Base-by-base conservation (phyloP, 1,140 invertebrate genomes). In the Stegodyphus mimosarum region DNA sequence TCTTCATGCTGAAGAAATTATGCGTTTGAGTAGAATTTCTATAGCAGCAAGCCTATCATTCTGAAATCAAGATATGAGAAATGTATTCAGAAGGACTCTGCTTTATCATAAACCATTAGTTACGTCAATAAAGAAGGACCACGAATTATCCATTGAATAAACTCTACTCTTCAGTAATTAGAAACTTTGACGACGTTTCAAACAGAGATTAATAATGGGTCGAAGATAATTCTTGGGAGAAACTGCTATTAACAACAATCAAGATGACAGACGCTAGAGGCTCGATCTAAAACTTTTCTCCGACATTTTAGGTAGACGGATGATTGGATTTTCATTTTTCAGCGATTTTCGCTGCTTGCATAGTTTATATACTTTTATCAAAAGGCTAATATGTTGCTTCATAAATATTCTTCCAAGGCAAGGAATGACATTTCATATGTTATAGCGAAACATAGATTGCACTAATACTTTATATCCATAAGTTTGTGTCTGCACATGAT, bases 121-220 rank as follows among this genome's bases (percentile, higher is more conserved):
- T 74, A 52, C 66, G 74, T 73, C 6, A 73, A 51, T 17, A 79
- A 15, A 49, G 69, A 64, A 49, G 50, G 67, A 33, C 33, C 7
- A 33, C 17, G 80, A 52, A 74, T 73, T 53, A 83, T 83, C 71
- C 63, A 73, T 67, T 73, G 70, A 83, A 74, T 71, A 52, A 18
- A 48, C 70, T 81, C 63, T 50, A 79, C 70, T 83, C 72, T 83
- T 74, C 48, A 69, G 83, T 84, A 84, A 84, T 84, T 84, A 84
- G 83, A 84, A 84, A 84, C 83, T 84, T 84, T 84, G 83, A 76
- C 74, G 83, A 76, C 73, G 83, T 84, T 77, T 84, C 73, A 84
- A 84, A 84, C 83, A 84, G 74, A 84, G 83, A 84, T 84, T 84
- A 84, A 84, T 84, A 84, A 84, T 84, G 74, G 83, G 63, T 10